phyloP scores from a whole-genome alignment of 2,888 invertebrate species.

The Stegophylla sp. region DNA sequence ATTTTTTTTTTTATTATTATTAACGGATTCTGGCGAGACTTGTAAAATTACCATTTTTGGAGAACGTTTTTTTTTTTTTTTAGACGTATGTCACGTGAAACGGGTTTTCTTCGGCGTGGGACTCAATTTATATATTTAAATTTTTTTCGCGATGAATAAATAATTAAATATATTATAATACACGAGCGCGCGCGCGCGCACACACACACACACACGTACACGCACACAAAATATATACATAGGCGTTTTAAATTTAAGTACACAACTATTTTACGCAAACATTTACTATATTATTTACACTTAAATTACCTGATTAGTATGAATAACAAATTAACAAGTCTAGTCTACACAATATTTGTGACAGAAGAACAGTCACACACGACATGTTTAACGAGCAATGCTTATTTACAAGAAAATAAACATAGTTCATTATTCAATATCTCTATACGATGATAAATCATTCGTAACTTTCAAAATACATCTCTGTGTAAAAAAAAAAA shows the following conservation, averaged over 20 bases:
- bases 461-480: no score
- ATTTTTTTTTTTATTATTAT: no score
- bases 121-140: slow-evolving; percentile 17
- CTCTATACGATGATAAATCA: no score
- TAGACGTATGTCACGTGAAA: slow-evolving; percentile 30
- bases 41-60: neutral
- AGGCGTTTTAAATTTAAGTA: neutral
- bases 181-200: no score
- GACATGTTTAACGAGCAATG: neutral
- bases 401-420: neutral
- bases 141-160: slow-evolving; percentile 17
- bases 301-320: slow-evolving; percentile 15
- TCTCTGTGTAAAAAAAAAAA: no score
- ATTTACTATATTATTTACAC: slow-evolving; percentile 15
- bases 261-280: neutral
- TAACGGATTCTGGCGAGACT: neutral
- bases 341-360: neutral
- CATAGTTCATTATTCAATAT: neutral
- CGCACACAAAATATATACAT: neutral
- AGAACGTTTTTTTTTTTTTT: slow-evolving; percentile 21
- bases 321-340: slow-evolving; percentile 10
- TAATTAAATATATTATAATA: neutral
- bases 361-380: neutral
- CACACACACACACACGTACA: no score
- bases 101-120: slow-evolving; percentile 9